Conservation (phyloP, 2,797 vertebrate species). For the Micropoecilia bifurca region DNA sequence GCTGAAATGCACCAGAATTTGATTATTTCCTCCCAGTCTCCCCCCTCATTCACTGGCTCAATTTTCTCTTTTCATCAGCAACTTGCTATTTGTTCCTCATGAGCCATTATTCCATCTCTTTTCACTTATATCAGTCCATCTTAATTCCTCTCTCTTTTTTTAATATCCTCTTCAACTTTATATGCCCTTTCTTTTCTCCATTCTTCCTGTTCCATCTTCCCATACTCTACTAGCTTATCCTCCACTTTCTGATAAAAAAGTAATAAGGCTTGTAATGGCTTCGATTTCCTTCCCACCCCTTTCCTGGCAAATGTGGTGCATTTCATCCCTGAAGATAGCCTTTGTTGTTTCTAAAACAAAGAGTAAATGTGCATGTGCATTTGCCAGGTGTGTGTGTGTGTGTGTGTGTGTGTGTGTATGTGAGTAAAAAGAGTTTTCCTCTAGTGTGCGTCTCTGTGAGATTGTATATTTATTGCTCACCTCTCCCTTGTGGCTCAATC, state of each 20-base stretch:
- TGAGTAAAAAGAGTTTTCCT: background rate
- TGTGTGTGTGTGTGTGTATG: conserved; percentile 9
- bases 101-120: conserved; percentile 42
- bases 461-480: conserved; percentile 40
- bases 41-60: conserved; percentile 49
- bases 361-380: conserved; percentile 31
- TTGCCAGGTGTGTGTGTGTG: background rate
- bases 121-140: conserved; percentile 38
- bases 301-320: conserved; percentile 63
- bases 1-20: conserved; percentile 60
- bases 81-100: conserved; percentile 43
- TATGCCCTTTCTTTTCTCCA: conserved; percentile 43
- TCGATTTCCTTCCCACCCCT: conserved; percentile 68
- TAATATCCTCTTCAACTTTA: conserved; percentile 39
- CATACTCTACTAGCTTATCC: conserved; percentile 70
- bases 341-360: conserved; percentile 78
- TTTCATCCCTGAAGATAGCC: conserved; percentile 75
- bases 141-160: conserved; percentile 30
- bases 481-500: conserved; percentile 50
- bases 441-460: conserved; percentile 18
- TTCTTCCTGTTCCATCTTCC: conserved; percentile 41
- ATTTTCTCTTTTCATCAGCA: conserved; percentile 57
- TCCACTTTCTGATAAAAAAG: conserved; percentile 83
- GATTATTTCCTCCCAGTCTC: conserved; percentile 51
- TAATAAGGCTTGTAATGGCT: conserved; percentile 83